phyloP scores from a whole-genome alignment of 2,113 vertebrate genomes.

The Platysteira castanea region DNA sequence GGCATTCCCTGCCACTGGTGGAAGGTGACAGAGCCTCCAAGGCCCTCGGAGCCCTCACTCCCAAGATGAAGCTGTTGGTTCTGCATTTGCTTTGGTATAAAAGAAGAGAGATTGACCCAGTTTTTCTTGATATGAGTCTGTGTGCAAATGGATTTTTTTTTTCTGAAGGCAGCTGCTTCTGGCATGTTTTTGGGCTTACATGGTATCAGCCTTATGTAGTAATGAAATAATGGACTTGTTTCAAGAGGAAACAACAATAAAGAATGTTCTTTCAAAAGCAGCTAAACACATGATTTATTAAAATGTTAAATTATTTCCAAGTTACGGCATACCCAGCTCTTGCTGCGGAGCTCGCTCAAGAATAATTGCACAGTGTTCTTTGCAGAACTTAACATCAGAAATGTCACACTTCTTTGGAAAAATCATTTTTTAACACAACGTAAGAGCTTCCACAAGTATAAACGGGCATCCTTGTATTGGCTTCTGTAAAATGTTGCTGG shows the following conservation, averaged over 20 bases:
- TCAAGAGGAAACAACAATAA: not conserved
- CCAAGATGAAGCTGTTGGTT: not conserved
- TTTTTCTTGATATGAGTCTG: not conserved
- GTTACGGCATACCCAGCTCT: not conserved
- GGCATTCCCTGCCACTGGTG: not conserved
- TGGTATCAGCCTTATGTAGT: not conserved
- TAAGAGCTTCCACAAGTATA: not conserved
- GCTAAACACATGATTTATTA: slow-evolving; percentile 12
- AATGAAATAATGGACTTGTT: not conserved
- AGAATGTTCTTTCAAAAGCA: not conserved
- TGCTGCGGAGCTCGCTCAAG: not conserved
- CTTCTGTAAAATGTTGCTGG: not conserved
- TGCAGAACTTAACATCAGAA: not conserved
- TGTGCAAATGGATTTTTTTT: not conserved
- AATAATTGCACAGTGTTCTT: slow-evolving; percentile 16
- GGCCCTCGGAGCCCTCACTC: fast-evolving
- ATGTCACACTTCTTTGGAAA: not conserved
- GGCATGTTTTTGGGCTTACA: not conserved
- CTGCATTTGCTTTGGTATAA: not conserved
- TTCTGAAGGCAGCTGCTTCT: not conserved
- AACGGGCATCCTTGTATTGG: not conserved
- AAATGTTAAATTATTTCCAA: slow-evolving; percentile 34
- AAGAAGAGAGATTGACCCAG: not conserved
- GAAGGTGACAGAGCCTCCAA: not conserved
- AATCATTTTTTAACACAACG: not conserved